These are phyloP conservation scores for Diploscapter pachys DNA, from an alignment of 1,140 invertebrate genomes.

Conservation along the genomic window DNA sequence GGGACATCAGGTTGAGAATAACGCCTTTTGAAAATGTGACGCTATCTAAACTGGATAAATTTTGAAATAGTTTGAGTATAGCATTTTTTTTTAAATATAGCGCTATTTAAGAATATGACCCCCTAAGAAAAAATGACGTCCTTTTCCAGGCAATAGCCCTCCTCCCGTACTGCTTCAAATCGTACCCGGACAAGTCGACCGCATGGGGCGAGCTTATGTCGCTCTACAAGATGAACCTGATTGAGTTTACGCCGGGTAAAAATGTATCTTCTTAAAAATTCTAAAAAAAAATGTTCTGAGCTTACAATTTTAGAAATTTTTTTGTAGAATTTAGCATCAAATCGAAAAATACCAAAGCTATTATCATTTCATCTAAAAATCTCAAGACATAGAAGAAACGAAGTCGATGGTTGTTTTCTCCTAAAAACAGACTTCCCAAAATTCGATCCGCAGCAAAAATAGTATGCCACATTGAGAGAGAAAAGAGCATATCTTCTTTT, in stretches of 20 bases:
- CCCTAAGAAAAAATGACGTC: background rate
- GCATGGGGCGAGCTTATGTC: conserved; percentile 31
- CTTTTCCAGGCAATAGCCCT: conserved; percentile 14
- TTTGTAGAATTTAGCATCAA: background rate
- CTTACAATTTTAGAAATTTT: background rate
- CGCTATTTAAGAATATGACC: no score
- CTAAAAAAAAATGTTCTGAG: background rate
- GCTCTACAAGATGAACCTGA: conserved; percentile 37
- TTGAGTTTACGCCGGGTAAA: conserved; percentile 35
- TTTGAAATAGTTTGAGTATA: no score
- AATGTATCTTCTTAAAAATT: background rate
- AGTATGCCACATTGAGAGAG: no score
- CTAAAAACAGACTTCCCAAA: no score
- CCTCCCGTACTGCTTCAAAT: conserved; percentile 39
- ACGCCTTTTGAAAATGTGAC: background rate
- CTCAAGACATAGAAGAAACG: no score
- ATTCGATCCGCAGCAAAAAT: no score
- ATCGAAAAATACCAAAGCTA: no score
- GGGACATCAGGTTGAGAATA: conserved; percentile 24
- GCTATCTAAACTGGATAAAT: no score
- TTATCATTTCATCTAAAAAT: no score
- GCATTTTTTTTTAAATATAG: no score
- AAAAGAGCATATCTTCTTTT: no score
- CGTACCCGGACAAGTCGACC: conserved; percentile 33
- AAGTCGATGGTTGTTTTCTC: no score